Evolutionary conservation across 1,140 invertebrate species (phyloP).

Genomic region (Acromyrmex heyeri): DNA sequence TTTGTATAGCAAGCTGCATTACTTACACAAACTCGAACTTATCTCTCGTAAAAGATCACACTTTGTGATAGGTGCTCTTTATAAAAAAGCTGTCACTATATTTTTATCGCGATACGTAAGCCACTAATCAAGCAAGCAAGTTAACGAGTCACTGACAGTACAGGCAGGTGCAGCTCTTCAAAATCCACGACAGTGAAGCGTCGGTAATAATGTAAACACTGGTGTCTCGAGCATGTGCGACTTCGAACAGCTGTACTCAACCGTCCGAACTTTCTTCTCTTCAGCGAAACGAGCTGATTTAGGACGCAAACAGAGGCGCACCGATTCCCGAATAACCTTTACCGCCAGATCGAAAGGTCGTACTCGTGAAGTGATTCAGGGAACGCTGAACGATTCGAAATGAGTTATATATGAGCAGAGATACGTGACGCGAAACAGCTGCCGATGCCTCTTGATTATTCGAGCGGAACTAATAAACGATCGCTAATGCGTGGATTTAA

Average conservation of each 20-base stretch:
- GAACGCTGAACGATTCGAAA: conserved; percentile 46
- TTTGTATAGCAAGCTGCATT: background rate
- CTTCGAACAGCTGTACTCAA: conserved; percentile 15
- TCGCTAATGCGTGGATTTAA: background rate
- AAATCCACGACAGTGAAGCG: conserved; percentile 47
- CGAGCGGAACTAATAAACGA: conserved; percentile 54
- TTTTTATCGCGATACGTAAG: conserved; percentile 20
- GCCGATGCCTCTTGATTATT: conserved; percentile 32
- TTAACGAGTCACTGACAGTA: conserved; percentile 34
- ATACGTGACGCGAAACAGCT: conserved; percentile 65
- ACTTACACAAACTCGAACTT: background rate
- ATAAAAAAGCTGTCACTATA: background rate
- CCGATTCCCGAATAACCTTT: conserved; percentile 66
- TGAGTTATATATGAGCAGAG: conserved; percentile 45
- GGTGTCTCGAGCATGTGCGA: conserved; percentile 13
- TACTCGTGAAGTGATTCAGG: conserved; percentile 51
- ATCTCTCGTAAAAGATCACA: background rate
- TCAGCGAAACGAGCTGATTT: conserved; percentile 6
- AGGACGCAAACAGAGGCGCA: background rate
- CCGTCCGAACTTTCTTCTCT: background rate
- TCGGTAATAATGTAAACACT: conserved; percentile 44
- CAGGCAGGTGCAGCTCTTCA: conserved; percentile 32
- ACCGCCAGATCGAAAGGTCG: conserved; percentile 62
- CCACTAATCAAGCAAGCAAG: background rate
- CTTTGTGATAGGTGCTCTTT: background rate